Evolutionary conservation across 2,113 vertebrate genomes (phyloP).

Genomic region (Anser cygnoides): DNA sequence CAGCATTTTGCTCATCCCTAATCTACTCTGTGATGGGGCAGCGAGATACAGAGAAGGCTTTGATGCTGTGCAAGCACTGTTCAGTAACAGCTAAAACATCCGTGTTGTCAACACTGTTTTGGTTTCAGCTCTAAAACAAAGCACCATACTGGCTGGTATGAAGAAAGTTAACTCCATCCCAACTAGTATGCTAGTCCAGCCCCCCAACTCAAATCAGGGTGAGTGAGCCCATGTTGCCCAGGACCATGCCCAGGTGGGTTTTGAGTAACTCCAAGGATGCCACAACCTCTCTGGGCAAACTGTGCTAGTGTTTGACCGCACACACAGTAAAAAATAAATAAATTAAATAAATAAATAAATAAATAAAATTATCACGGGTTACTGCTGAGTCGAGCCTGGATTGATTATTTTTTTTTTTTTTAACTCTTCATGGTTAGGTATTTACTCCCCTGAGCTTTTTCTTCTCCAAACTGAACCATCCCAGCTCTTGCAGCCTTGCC

Average conservation of each 20-base stretch:
- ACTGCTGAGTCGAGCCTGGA: background rate
- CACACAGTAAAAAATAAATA: background rate
- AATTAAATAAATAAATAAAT: too few species aligned
- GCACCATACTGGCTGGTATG: rapidly evolving
- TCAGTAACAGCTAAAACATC: background rate
- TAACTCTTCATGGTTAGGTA: background rate
- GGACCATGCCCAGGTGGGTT: background rate
- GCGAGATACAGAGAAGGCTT: background rate
- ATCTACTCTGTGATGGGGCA: rapidly evolving
- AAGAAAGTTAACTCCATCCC: background rate
- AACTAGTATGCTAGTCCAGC: background rate
- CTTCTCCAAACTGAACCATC: background rate
- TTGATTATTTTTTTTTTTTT: background rate
- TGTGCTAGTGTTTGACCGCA: background rate
- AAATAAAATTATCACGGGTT: too few species aligned
- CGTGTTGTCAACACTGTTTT: background rate
- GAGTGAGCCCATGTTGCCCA: background rate
- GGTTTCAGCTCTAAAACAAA: background rate
- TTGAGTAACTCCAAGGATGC: background rate
- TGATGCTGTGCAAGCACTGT: background rate
- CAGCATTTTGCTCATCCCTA: background rate
- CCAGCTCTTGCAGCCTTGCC: background rate
- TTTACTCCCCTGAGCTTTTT: background rate
- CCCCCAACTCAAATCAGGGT: background rate
- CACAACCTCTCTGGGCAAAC: background rate